Conservation (phyloP, 2,888 invertebrate genomes). For the Agrochola litura region DNA sequence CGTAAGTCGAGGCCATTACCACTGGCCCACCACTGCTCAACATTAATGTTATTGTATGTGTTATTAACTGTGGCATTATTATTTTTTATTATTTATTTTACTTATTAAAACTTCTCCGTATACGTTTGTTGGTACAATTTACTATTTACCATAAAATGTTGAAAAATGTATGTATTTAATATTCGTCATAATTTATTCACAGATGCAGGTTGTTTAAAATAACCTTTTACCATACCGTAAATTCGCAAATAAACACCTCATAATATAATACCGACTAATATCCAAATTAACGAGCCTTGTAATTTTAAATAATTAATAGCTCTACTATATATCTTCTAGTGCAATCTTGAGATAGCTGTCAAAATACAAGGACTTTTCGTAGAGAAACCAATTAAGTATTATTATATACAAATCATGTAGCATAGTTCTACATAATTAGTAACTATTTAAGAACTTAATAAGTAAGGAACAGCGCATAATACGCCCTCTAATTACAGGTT, state of each 20-base stretch:
- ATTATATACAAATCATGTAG: background rate
- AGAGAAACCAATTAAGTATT: conserved; percentile 6
- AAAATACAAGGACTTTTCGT: conserved; percentile 16
- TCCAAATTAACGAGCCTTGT: conserved; percentile 6
- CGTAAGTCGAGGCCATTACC: too few relatives aligned
- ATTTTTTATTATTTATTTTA: too few relatives aligned
- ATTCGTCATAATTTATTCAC: background rate
- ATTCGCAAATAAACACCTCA: conserved; percentile 1
- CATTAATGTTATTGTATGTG: too few relatives aligned
- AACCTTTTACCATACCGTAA: background rate
- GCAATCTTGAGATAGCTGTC: conserved; percentile 36
- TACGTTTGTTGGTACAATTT: background rate
- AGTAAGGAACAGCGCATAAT: background rate
- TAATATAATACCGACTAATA: conserved; percentile 2
- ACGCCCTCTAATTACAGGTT: conserved; percentile 22
- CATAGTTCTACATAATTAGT: background rate
- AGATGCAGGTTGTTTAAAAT: background rate
- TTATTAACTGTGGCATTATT: too few relatives aligned
- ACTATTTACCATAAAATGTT: background rate
- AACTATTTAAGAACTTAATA: conserved; percentile 18
- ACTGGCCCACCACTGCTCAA: too few relatives aligned
- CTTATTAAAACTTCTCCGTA: background rate
- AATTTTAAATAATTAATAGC: conserved; percentile 16
- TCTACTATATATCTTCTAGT: conserved; percentile 29
- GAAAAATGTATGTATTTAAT: background rate